Evolutionary conservation across 92 coral and sea anemone species (phyloP), one percentile per base, ranked within the genome.

Genomic region (Palythoa grandis): DNA sequence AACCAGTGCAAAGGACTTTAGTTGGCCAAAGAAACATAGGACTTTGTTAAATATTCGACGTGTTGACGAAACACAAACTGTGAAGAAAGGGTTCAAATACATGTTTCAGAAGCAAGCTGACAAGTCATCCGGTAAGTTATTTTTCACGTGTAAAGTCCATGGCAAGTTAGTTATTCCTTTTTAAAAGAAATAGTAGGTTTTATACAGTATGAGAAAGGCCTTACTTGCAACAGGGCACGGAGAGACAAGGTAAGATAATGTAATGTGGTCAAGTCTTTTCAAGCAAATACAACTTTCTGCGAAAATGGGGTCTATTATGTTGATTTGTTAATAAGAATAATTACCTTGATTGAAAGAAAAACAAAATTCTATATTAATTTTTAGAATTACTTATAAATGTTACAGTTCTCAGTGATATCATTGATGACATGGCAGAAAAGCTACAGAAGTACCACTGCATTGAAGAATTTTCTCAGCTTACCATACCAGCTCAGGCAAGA

Each of bases 51-150:
- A 82, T 63, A 86, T 96, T 75, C 83, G 69, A 60, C 74, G 67
- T 91, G 90, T 92, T 10, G 87, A 88, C 74, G 74, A 84, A 43
- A 83, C 89, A 75, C 80, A 58, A 61, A 95, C 96, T 16, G 78
- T 96, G 89, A 82, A 77, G 6, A 90, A 87, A 43, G 91, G 79
- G 50, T 95, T 86, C 87, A 94, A 90, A 82, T 96, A 96, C 88
- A 96, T 96, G 99, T 96, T 96, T 87, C 99, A 96, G 83, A 96
- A 96, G 87, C 96, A 90, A 38, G 88, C 90, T 3, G 98, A 96
- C 67, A 96, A 96, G 79, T 95, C 93, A 10, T 82, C 89, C 88
- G 99, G 99, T 92, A 85, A 48, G 75, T 22, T 14, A 25, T 24
- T 20, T 47, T 12, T 52, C 12, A 16, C 24, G 3, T 43, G 35